Percentiles rank a stretch among this genome's conserved stretches.
Conservation (phyloP, 2,888 invertebrate species). For the Alsophila aescularia region DNA sequence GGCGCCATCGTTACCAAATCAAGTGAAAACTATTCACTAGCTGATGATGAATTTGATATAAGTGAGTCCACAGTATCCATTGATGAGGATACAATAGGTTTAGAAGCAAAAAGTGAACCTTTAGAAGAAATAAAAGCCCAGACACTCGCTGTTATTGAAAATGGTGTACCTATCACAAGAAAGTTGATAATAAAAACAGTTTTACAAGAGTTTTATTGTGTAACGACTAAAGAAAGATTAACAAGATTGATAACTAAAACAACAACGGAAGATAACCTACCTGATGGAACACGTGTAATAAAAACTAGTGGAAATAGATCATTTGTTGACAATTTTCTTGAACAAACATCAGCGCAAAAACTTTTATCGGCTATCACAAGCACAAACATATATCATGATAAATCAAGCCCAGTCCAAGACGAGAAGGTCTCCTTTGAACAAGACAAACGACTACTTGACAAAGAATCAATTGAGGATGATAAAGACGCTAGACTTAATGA, state of each 20-base stretch:
- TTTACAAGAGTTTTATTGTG: conserved; percentile 7
- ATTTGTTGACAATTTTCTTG: neutral
- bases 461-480: too few species aligned
- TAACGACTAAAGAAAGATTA: neutral
- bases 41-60: conserved; percentile 15
- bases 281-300: conserved; percentile 10
- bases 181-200: neutral
- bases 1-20: conserved; percentile 15
- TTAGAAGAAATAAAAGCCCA: neutral
- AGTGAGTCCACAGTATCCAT: neutral
- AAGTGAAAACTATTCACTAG: conserved; percentile 13
- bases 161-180: conserved; percentile 7
- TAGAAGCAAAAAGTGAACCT: conserved; percentile 1
- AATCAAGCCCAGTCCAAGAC: neutral
- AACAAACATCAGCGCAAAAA: conserved; percentile 3
- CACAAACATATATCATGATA: neutral
- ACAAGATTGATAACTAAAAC: neutral
- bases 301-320: neutral
- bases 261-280: neutral
- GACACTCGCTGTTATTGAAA: conserved; percentile 9
- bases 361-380: conserved; percentile 3
- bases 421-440: neutral
- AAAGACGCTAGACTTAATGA: too few species aligned
- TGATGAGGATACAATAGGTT: conserved; percentile 1
- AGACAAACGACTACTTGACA: neutral